Evolutionary conservation across 2,113 vertebrate species (phyloP), one percentile per base, ranked within the genome.

Genomic region (Vidua macroura): DNA sequence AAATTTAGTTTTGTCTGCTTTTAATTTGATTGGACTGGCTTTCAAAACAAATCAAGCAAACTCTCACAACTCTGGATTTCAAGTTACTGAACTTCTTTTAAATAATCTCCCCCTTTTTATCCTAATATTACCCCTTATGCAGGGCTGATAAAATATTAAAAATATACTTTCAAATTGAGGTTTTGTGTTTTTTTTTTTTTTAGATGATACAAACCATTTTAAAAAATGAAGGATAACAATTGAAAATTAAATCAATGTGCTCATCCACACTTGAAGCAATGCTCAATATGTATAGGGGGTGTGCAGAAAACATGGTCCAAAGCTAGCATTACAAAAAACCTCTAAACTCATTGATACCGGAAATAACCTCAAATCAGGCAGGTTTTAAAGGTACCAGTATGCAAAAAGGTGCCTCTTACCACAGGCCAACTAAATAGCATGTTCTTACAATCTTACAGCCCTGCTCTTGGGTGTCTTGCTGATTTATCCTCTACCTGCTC

Each of bases 1-100:
- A 93, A 96, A 96, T 96, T 96, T 95, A 97, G 93, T 96, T 96
- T 96, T 93, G 90, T 92, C 88, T 83, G 92, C 93, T 90, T 96
- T 94, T 94, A 96, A 96, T 96, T 93, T 97, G 93, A 96, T 94
- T 95, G 95, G 90, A 94, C 85, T 93, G 64, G 44, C 83, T 93
- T 96, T 82, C 83, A 95, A 96, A 96, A 91, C 81, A 96, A 96
- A 87, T 87, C 43, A 58, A 51, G 82, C 53, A 93, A 95, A 86
- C n/a, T 48, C 86, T 94, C 49, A 77, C 83, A 88, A 94, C 39
- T 31, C 1, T 0, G 20, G 80, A 96, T 68, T 86, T 75, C 82
- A 92, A 93, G 49, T 49, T 53, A 52, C 64, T 92, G 79, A 92
- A 81, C 37, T 90, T 59, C 43, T 83, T 93, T 75, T 95, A 46